phyloP scores from a whole-genome alignment of 92 coral and sea anemone genomes.

The Actinernus sp. region DNA sequence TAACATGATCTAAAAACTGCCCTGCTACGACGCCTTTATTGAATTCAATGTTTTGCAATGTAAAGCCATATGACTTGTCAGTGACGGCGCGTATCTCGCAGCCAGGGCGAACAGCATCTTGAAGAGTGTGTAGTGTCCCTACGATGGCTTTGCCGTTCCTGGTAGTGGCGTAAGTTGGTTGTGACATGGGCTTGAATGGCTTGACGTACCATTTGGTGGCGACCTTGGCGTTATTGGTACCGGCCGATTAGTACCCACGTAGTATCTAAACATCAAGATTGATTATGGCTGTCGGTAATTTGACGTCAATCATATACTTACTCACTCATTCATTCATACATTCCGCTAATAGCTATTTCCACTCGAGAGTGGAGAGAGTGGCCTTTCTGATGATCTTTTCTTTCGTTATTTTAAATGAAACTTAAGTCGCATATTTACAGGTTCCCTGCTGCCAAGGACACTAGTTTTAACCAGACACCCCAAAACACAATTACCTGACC shows the following conservation, averaged over 20 bases:
- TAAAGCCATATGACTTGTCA: slow-evolving; percentile 31
- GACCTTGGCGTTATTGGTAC: slow-evolving; percentile 15
- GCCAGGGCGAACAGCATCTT: slow-evolving; percentile 55
- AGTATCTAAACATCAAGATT: slow-evolving; percentile 47
- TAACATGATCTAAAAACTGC: slow-evolving; percentile 73
- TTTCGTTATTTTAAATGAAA: too few species aligned
- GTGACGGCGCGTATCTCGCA: slow-evolving; percentile 74
- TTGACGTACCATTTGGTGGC: slow-evolving; percentile 73
- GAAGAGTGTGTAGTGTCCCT: slow-evolving; percentile 53
- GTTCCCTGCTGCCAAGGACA: too few species aligned
- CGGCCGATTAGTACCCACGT: slow-evolving; percentile 68
- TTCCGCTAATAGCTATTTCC: too few species aligned
- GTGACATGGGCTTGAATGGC: slow-evolving; percentile 12
- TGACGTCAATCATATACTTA: too few species aligned
- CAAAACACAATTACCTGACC: too few species aligned
- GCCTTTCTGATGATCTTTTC: too few species aligned
- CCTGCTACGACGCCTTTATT: slow-evolving; percentile 42
- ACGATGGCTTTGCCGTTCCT: slow-evolving; percentile 47
- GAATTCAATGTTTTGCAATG: slow-evolving; percentile 60
- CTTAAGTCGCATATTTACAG: too few species aligned
- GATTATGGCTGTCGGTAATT: too few species aligned
- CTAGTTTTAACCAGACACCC: too few species aligned
- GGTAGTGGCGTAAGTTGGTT: slow-evolving; percentile 57
- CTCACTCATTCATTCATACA: too few species aligned
- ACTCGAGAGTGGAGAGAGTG: too few species aligned